Evolutionary conservation across 2,113 vertebrate genomes (phyloP).

Genomic region (Coracopsis vasa): DNA sequence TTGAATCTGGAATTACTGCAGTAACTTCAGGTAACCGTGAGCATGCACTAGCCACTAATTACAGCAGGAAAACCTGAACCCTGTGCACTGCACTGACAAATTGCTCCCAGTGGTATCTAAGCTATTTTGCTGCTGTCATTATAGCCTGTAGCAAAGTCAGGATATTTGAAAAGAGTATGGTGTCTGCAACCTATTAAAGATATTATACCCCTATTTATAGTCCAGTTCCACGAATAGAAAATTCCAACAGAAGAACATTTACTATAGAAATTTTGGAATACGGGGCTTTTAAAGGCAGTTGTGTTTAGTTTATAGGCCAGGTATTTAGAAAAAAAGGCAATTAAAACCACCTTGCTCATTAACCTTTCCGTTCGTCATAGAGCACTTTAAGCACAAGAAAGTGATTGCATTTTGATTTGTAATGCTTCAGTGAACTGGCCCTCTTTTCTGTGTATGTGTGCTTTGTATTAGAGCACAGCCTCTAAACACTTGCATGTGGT

Average conservation of each 20-base stretch:
- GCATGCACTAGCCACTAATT: constrained; percentile 65
- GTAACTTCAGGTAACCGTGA: constrained; percentile 70
- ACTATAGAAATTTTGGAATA: constrained; percentile 18
- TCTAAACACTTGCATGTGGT: neutral
- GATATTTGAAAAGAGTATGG: constrained; percentile 56
- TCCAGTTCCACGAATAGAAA: constrained; percentile 13
- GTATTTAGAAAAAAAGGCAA: constrained; percentile 22
- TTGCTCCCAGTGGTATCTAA: constrained; percentile 76
- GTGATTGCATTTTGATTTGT: constrained; percentile 44
- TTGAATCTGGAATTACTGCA: constrained; percentile 73
- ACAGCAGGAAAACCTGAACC: constrained; percentile 59
- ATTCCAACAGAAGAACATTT: constrained; percentile 43
- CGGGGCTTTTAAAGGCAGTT: constrained; percentile 23
- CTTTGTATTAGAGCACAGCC: neutral
- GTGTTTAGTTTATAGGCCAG: constrained; percentile 39
- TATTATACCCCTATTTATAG: constrained; percentile 55
- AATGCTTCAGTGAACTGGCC: neutral
- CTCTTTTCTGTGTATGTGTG: neutral
- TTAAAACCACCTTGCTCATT: constrained; percentile 36
- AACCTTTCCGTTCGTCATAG: constrained; percentile 26
- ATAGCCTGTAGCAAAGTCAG: constrained; percentile 36
- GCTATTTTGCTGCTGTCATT: constrained; percentile 64
- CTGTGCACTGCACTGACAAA: constrained; percentile 77
- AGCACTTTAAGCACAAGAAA: neutral
- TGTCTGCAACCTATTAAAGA: constrained; percentile 65